Conservation (phyloP, 2,113 vertebrate genomes). For the Malurus cyaneus region DNA sequence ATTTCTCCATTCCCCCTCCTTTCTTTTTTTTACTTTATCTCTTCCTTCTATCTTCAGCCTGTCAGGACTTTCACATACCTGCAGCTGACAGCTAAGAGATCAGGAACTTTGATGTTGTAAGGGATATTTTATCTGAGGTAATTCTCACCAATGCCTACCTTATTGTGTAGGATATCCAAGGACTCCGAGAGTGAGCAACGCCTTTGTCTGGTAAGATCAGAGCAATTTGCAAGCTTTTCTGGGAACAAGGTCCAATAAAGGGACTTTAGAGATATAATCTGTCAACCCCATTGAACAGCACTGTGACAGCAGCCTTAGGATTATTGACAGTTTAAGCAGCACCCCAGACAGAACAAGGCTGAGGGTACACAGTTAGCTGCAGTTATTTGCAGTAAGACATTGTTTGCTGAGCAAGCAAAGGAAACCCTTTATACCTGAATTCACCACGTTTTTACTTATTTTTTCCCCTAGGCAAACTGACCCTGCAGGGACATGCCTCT, state of each 20-base stretch:
- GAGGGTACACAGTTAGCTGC: not conserved
- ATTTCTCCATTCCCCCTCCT: slow-evolving; percentile 25
- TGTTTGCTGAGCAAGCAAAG: not conserved
- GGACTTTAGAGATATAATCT: slow-evolving; percentile 82
- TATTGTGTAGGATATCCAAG: slow-evolving; percentile 77
- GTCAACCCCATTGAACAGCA: slow-evolving; percentile 74
- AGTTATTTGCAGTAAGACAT: not conserved
- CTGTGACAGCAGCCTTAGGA: slow-evolving; percentile 66
- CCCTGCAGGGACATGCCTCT: not conserved
- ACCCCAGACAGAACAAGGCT: slow-evolving; percentile 44
- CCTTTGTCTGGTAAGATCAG: slow-evolving; percentile 89
- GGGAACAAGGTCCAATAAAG: slow-evolving; percentile 84
- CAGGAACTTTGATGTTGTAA: slow-evolving; percentile 87
- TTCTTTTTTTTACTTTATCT: slow-evolving; percentile 73
- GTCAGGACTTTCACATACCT: slow-evolving; percentile 77
- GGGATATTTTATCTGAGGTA: slow-evolving; percentile 79
- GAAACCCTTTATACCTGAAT: not conserved
- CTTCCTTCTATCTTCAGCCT: slow-evolving; percentile 74
- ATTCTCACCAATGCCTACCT: slow-evolving; percentile 85
- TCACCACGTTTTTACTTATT: not conserved
- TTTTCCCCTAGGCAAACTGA: not conserved
- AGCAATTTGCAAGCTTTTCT: slow-evolving; percentile 91
- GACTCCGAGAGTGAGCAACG: slow-evolving; percentile 77
- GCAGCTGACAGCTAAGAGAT: slow-evolving; percentile 75
- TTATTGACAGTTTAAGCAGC: slow-evolving; percentile 71